A percentile compares a stretch with the other conserved stretches of the same genome.
Conservation (phyloP, 2,113 vertebrate genomes). For the Galemys pyrenaicus region DNA sequence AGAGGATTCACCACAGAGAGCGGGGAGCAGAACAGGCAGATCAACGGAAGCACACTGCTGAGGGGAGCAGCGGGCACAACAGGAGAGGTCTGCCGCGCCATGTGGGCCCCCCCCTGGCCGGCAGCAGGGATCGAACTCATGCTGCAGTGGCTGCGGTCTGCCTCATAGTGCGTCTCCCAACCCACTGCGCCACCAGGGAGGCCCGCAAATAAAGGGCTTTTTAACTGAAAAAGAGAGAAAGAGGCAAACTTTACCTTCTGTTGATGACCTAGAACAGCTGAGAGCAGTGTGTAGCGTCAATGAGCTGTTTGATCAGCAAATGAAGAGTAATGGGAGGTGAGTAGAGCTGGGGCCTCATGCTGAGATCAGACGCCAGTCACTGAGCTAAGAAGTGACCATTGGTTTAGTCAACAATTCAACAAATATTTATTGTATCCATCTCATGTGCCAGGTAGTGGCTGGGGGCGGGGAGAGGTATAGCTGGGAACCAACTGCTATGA, state of each 20-base stretch:
- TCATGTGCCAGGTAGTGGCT: not conserved
- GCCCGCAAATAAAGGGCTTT: not conserved
- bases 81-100: no score
- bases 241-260: not conserved
- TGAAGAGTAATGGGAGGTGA: not conserved
- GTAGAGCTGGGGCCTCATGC: not conserved
- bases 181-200: no score
- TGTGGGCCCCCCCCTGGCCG: no score
- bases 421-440: not conserved
- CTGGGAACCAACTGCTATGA: not conserved
- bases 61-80: no score
- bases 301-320: not conserved
- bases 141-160: no score
- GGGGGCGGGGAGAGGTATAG: no score
- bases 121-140: no score
- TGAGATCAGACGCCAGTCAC: not conserved
- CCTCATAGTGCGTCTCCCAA: no score
- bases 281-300: not conserved
- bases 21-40: no score
- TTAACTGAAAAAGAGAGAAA: not conserved
- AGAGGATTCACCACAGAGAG: no score
- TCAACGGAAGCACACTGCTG: no score
- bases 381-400: not conserved
- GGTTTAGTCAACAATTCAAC: constrained; percentile 12
- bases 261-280: not conserved